Evolutionary conservation across 2,797 vertebrate genomes (phyloP).

Genomic region (Falco peregrinus): DNA sequence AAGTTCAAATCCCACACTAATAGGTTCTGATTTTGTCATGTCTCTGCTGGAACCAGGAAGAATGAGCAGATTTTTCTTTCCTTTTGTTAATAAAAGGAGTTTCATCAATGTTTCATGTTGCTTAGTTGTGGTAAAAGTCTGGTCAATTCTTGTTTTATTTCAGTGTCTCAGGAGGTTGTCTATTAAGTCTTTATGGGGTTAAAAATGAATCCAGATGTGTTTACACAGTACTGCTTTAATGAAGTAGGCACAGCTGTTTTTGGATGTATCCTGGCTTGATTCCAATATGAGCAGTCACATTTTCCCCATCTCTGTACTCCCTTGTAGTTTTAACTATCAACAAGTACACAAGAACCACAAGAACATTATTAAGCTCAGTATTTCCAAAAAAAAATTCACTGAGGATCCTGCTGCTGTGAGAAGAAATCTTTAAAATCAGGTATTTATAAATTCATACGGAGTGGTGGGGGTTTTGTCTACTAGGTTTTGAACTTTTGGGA

Average conservation of each 20-base stretch:
- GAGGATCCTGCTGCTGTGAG: not conserved
- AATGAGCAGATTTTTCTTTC: not conserved
- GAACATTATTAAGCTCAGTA: not conserved
- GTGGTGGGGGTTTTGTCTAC: not conserved
- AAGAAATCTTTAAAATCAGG: not conserved
- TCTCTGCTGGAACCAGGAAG: conserved; percentile 11
- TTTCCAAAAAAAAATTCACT: not conserved
- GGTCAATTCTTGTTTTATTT: not conserved
- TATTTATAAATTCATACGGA: not conserved
- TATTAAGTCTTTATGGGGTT: conserved; percentile 22
- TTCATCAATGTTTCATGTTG: not conserved
- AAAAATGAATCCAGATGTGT: conserved; percentile 55
- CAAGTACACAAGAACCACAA: not conserved
- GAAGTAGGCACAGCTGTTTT: conserved; percentile 49
- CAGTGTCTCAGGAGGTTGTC: not conserved
- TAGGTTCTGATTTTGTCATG: not conserved
- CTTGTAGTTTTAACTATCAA: conserved; percentile 16
- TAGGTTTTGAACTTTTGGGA: not conserved
- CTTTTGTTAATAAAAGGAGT: not conserved
- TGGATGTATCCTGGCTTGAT: not conserved
- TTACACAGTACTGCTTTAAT: conserved; percentile 9
- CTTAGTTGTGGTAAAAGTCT: not conserved
- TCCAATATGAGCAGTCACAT: conserved; percentile 6
- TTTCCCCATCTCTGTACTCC: not conserved
- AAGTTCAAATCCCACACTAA: not conserved